Evolutionary conservation across 2,113 vertebrate species (phyloP), one percentile per base, ranked within the genome.

Genomic region (Cyprinodon brontotheroides): DNA sequence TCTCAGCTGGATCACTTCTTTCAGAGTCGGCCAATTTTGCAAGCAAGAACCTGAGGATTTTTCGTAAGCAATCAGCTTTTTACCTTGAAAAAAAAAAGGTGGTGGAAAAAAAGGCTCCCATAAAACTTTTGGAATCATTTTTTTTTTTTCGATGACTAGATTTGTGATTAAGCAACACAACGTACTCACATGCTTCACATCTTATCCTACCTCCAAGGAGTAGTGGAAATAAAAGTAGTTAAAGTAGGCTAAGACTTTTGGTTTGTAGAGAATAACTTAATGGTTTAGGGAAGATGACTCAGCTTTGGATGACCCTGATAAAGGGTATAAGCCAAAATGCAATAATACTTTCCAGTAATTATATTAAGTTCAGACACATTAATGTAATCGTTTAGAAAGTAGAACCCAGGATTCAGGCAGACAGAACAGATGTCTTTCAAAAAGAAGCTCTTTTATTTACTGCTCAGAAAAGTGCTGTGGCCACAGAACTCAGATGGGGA

Each of bases 1-100:
- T 65, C 66, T 68, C 38, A 36, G 37, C 47, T 77, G 40, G 72
- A 50, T 71, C 61, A 9, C 36, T 65, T 39, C 45, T 64, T 59
- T 74, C 68, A 80, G 38, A 59, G 43, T 29, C 45, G 37, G 9
- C 68, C n/a, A 5, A n/a, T 36, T 61, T 61, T 14, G 3, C 20
- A 43, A 70, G 11, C 48, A 29, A 14, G 11, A 64, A 14, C 40
- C 14, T 67, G 43, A 36, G 36, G 13, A 8, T 48, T 17, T 37
- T 22, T 10, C 13, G 37, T 48, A 22, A 48, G 43, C 36, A 4
- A 67, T 17, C 43, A 29, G 43, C 3, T 13, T 29, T 48, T 48
- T 1, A 22, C 43, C 36, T 15, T 17, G 11, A 39, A 39, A 14
- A 20, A 20, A 63, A 63, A 63, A 37, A 63, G 8, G 37, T 39